Conservation (phyloP, 2,113 vertebrate species). For the Poeciliopsis retropinna region DNA sequence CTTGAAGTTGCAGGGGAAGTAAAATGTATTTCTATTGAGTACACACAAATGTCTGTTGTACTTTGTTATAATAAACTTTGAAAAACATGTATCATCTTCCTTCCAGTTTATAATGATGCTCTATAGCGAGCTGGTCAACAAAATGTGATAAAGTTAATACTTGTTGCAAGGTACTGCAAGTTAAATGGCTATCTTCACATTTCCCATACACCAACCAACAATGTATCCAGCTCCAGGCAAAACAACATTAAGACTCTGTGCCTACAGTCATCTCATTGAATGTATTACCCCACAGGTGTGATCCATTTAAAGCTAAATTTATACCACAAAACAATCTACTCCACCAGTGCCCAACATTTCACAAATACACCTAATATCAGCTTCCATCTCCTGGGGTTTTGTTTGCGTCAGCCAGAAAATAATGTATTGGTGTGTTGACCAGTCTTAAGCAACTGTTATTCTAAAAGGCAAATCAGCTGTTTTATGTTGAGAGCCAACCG, state of each 20-base stretch:
- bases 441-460: constrained; percentile 19
- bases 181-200: not conserved
- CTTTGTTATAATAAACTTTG: not conserved
- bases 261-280: not conserved
- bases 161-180: not conserved
- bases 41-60: not conserved
- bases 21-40: not conserved
- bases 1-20: not conserved
- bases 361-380: constrained; percentile 18
- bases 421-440: constrained; percentile 19
- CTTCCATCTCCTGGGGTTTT: constrained; percentile 1
- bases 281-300: not conserved
- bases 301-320: not conserved
- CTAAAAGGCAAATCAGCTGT: constrained; percentile 30
- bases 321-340: not conserved
- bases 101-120: not conserved
- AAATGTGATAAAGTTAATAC: not conserved
- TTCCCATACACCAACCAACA: not conserved
- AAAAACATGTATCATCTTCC: not conserved
- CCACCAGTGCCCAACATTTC: not conserved
- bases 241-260: constrained; percentile 6
- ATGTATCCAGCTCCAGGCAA: constrained; percentile 2
- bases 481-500: constrained; percentile 15
- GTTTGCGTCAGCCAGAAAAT: constrained; percentile 20
- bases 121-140: not conserved